Percentiles rank a stretch among this genome's conserved stretches.
Evolutionary conservation across 2,888 invertebrate genomes (phyloP).

Genomic region (Homarus gammarus): DNA sequence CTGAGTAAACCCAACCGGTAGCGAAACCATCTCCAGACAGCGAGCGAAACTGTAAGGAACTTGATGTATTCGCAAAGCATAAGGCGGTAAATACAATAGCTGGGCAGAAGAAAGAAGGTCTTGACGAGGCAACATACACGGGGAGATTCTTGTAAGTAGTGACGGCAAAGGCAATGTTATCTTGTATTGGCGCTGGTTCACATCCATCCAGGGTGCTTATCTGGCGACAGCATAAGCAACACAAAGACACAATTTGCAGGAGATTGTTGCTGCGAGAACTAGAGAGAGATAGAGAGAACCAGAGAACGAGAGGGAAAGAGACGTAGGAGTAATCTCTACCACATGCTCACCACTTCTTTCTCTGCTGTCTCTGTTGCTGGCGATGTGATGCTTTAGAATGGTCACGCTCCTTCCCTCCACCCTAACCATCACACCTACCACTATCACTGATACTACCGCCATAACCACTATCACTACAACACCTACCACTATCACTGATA

Average conservation of each 20-base stretch:
- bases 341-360: background rate
- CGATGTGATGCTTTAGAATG: background rate
- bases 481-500: background rate
- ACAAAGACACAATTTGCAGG: background rate
- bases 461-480: background rate
- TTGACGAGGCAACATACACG: background rate
- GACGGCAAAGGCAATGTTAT: background rate
- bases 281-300: background rate
- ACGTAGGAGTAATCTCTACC: background rate
- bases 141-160: background rate
- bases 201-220: background rate
- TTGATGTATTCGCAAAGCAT: background rate
- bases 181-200: background rate
- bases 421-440: background rate
- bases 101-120: background rate
- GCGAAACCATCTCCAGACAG: no score
- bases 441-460: background rate
- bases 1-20: no score
- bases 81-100: background rate
- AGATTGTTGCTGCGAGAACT: background rate
- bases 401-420: background rate
- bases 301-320: background rate
- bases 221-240: background rate
- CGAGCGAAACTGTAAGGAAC: no score
- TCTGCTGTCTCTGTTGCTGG: background rate